phyloP scores from a whole-genome alignment of 1,140 invertebrate genomes.

The Diorhabda carinulata region DNA sequence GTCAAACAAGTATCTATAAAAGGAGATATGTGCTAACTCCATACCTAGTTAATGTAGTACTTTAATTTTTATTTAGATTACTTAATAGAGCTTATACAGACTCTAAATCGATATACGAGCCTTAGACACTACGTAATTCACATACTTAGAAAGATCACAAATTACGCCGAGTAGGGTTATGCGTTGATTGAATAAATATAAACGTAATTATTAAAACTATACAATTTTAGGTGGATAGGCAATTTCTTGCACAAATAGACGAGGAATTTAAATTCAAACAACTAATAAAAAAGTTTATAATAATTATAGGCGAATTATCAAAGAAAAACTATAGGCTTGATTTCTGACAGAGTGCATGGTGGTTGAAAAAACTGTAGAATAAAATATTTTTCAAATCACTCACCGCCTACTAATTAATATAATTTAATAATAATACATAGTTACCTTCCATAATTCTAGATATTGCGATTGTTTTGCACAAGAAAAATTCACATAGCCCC shows the following conservation, averaged over 20 bases:
- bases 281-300: not conserved
- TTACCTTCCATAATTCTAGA: conserved; percentile 47
- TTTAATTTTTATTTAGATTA: not conserved
- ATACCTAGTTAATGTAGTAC: not conserved
- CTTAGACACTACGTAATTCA: not conserved
- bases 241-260: not conserved
- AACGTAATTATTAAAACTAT: no score
- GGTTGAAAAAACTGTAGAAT: not conserved
- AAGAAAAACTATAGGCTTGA: not conserved
- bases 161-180: not conserved
- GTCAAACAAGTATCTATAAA: conserved; percentile 1
- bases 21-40: not conserved
- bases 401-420: conserved; percentile 5
- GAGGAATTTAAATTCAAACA: not conserved
- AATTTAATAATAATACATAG: conserved; percentile 27
- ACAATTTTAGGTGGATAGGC: no score
- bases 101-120: not conserved
- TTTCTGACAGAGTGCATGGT: not conserved
- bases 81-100: not conserved
- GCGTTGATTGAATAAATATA: not conserved
- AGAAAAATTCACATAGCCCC: conserved; percentile 40
- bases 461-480: conserved; percentile 34
- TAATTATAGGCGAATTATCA: not conserved
- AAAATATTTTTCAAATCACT: not conserved
- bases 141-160: not conserved